Conservation (phyloP, 2,888 invertebrate species). For the Nephrotoma guestfalica region DNA sequence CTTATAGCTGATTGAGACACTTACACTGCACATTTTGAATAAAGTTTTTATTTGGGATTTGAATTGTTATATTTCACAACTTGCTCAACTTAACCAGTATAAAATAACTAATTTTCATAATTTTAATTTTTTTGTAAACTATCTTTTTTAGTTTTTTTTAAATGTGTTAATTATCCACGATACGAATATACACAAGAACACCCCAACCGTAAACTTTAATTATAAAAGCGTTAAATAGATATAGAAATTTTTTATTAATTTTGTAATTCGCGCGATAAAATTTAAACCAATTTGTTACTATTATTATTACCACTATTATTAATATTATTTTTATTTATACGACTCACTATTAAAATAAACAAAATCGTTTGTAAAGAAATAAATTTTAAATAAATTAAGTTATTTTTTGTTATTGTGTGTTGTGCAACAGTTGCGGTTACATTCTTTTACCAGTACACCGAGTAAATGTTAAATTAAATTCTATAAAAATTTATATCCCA, state of each 20-base stretch:
- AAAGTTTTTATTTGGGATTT: background rate
- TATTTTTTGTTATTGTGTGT: background rate
- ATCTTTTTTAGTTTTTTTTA: background rate
- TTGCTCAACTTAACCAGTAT: background rate
- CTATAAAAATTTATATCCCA: background rate
- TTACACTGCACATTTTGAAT: background rate
- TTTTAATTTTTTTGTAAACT: background rate
- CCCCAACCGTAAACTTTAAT: background rate
- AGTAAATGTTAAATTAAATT: background rate
- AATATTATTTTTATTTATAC: background rate
- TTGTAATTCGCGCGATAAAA: background rate
- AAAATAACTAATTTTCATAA: background rate
- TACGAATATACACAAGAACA: background rate
- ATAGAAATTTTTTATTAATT: background rate
- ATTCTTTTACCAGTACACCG: background rate
- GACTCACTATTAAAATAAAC: background rate
- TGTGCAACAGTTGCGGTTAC: background rate
- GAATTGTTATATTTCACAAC: background rate
- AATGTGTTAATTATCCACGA: background rate
- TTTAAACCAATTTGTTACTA: background rate
- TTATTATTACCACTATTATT: background rate
- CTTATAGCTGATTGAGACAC: background rate
- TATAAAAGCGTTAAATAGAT: background rate
- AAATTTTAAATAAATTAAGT: background rate
- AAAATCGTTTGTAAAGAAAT: background rate